phyloP scores from a whole-genome alignment of 2,797 vertebrate species.

The Poecilia velifera region DNA sequence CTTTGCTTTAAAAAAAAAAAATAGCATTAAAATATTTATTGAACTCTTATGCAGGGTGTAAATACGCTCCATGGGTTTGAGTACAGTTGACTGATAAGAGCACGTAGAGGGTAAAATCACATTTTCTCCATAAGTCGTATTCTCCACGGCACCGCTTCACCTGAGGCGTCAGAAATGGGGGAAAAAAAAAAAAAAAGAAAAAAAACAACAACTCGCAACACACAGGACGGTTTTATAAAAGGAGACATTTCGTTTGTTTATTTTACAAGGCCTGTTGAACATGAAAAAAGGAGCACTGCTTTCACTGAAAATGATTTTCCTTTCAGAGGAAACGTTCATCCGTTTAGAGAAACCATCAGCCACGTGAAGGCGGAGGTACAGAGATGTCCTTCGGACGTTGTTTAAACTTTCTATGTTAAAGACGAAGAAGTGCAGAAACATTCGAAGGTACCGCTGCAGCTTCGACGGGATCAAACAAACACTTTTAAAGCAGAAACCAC shows the following conservation, averaged over 20 bases:
- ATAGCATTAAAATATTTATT: too few species aligned
- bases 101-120: neutral
- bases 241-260: neutral
- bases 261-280: neutral
- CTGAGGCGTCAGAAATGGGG: neutral
- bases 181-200: too few species aligned
- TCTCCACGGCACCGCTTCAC: neutral
- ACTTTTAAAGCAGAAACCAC: conserved; percentile 6
- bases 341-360: neutral
- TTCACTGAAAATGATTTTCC: neutral
- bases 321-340: neutral
- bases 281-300: neutral
- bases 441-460: neutral
- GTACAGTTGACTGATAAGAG: neutral
- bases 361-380: neutral
- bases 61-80: neutral
- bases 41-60: neutral
- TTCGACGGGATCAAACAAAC: neutral
- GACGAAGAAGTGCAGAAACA: conserved; percentile 1
- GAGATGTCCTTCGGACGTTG: neutral
- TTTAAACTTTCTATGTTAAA: neutral
- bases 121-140: neutral
- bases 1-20: too few species aligned
- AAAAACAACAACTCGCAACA: neutral
- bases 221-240: neutral